Conservation (phyloP, 2,113 vertebrate species). For the Melanerpes formicivorus region DNA sequence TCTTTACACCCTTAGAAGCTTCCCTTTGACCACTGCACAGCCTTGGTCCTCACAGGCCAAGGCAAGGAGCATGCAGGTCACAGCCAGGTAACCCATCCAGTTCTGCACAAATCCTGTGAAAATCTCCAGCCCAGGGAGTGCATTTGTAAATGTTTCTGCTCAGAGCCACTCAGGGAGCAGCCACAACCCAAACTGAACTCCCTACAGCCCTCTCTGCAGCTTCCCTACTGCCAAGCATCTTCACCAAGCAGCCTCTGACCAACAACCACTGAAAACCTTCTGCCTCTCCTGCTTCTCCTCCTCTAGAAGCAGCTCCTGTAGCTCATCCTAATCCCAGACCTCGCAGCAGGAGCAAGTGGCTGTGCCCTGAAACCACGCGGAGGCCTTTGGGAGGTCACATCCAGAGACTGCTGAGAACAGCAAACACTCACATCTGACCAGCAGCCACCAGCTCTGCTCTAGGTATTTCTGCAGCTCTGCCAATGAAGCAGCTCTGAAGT, state of each 20-base stretch:
- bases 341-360: slow-evolving; percentile 38
- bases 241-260: not conserved
- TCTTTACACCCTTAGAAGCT: not conserved
- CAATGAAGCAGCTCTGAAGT: not conserved
- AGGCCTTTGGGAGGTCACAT: slow-evolving; percentile 16
- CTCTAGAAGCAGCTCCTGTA: not conserved
- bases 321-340: not conserved
- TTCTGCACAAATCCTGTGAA: not conserved
- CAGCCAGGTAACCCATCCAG: not conserved
- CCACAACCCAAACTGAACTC: not conserved
- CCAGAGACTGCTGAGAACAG: slow-evolving; percentile 34
- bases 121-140: not conserved
- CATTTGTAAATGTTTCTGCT: not conserved
- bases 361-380: slow-evolving; percentile 38
- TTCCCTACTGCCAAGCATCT: not conserved
- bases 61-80: not conserved
- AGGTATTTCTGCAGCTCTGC: slow-evolving; percentile 26
- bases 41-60: not conserved
- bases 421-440: not conserved
- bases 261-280: not conserved
- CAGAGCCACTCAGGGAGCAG: not conserved
- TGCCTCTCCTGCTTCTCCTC: not conserved
- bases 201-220: not conserved
- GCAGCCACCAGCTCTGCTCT: not conserved
- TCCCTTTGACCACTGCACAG: not conserved